These are phyloP conservation scores for Drosophila nikananu DNA, from an alignment of 1,140 invertebrate species.

Conservation along the genomic window DNA sequence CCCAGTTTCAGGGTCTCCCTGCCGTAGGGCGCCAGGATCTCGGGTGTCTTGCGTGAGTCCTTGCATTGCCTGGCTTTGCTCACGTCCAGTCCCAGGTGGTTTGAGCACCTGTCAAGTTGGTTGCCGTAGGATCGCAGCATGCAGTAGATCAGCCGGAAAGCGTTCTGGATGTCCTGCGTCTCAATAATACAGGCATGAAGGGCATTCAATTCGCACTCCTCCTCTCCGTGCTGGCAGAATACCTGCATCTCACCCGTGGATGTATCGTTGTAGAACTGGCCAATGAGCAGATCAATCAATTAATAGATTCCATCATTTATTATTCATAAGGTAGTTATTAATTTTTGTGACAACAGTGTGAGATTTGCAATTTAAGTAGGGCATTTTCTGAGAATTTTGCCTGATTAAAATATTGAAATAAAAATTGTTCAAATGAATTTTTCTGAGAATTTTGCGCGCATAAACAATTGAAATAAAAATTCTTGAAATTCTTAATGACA, in stretches of 20 bases:
- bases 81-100: conserved; percentile 53
- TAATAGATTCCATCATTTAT: background rate
- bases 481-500: no score
- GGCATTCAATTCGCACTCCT: conserved; percentile 80
- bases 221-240: conserved; percentile 69
- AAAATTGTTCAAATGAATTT: no score
- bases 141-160: conserved; percentile 73
- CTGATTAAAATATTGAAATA: no score
- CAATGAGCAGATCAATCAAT: background rate
- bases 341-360: background rate
- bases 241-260: conserved; percentile 36
- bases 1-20: conserved; percentile 58
- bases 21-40: conserved; percentile 75
- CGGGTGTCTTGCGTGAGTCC: conserved; percentile 42
- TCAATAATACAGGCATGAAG: conserved; percentile 78
- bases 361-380: background rate
- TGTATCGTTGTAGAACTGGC: conserved; percentile 69
- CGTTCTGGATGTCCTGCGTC: conserved; percentile 32
- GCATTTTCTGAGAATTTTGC: no score
- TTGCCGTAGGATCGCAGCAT: conserved; percentile 63
- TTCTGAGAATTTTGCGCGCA: no score
- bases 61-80: conserved; percentile 62
- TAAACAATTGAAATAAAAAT: no score
- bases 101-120: conserved; percentile 61
- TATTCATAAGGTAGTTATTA: background rate